Base-by-base conservation (phyloP, 2,797 vertebrate genomes). In the Epinephelus awoara region DNA sequence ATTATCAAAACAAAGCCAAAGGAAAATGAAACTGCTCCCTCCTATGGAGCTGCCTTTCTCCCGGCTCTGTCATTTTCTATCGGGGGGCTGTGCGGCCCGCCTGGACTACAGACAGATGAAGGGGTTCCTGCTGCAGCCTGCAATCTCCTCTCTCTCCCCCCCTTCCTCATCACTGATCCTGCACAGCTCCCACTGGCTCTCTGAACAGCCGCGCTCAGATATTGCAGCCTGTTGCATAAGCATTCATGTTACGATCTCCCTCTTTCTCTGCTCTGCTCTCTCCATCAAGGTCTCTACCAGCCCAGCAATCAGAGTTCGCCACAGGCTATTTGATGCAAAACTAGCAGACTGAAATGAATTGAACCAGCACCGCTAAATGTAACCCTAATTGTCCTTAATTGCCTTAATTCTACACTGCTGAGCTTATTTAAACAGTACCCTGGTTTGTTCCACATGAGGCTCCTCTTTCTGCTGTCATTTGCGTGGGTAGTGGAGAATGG, bases 181-280 rank as follows among this genome's bases (percentile, higher is more conserved):
- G 88, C 77, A 67, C 75, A 34, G 79, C 84, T 75, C 82, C 85
- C 84, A 72, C 78, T 52, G 83, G 83, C 87, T 85, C 72, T 70
- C 81, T 69, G 68, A 89, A 84, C 85, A 83, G 81, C 80, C 46
- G 19, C 5, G 14, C 69, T 86, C 70, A 65, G 65, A 79, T 82
- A 80, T 94, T 95, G 90, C 93, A 91, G 82, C 80, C 75, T 75
- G 86, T 94, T 95, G 94, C 93, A 88, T 95, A 95, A 94, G 93
- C 92, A 73, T 72, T 75, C 87, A 69, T 73, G 80, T 77, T 89
- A 67, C 75, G 2, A 75, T 72, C 72, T 69, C 77, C 56, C 70
- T 38, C 49, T 42, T 34, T 34, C 34, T 34, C 34, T 34, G 34
- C 40, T 34, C 46, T 29, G 70, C 80, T 57, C 77, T 46, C 79